Evolutionary conservation across 2,888 invertebrate species (phyloP), one percentile per base, ranked within the genome.

Genomic region (Dendrolimus houi): DNA sequence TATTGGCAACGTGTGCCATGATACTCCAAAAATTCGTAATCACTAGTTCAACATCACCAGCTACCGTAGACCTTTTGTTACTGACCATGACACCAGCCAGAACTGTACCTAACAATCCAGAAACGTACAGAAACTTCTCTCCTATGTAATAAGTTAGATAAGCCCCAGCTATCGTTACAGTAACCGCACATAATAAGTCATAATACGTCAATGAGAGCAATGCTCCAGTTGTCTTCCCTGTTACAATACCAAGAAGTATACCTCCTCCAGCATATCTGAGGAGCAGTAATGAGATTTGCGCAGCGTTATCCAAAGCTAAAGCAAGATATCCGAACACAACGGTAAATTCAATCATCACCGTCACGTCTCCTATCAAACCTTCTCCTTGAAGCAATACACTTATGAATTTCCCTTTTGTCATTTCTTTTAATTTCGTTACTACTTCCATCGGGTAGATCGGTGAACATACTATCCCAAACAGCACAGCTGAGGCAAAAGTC

Each of bases 401-500:
- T 1, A 89, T 75, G 55, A 83, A 79, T 59, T 87, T 90, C n/a
- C 87, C 88, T 64, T 75, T 83, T 0, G 79, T 71, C 73, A 82
- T 79, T 29, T 84, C 80, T 60, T 77, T 81, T 9, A 89, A 67
- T 53, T 79, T 78, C 52, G 70, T 81, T 0, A 90, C 86, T 0
- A 89, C 83, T 62, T 89, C 89, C 61, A 85, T 74, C 0, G 89
- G 87, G 58, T 88, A 87, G 52, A 87, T 86, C 0, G 89, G 87
- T 0, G 86, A 79, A 58, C 87, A 89, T 0, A 86, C 76, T 0
- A 87, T 70, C 0, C 89, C 89, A 54, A 87, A 90, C 0, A 90
- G 63, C 0, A 85, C 55, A 0, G 87, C 79, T 0, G 82, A 83
- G 0, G 81, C 61, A 8, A 86, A 81, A 58, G 72, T 74, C 89